Evolutionary conservation across 1,140 invertebrate genomes (phyloP).

Genomic region (Drosophila saltans): DNA sequence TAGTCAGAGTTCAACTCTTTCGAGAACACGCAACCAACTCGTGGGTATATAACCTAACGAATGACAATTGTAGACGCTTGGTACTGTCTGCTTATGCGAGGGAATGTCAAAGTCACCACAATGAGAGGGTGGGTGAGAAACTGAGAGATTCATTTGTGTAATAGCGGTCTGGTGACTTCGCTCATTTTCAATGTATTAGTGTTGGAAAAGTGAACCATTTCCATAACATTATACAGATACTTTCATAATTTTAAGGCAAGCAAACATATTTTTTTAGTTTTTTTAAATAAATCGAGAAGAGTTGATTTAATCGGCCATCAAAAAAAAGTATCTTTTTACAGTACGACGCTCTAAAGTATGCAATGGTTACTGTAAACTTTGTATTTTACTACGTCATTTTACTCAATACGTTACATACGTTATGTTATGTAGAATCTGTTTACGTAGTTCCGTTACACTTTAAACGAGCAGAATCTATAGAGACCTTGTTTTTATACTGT

Average conservation of each 20-base stretch:
- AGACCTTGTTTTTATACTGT: too few relatives aligned
- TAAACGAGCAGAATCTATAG: too few relatives aligned
- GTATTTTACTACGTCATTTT: not conserved
- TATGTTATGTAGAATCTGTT: too few relatives aligned
- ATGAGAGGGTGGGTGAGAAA: conserved; percentile 12
- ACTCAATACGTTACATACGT: too few relatives aligned
- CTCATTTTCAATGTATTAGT: conserved; percentile 7
- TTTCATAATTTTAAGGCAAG: not conserved
- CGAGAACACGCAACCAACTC: conserved; percentile 43
- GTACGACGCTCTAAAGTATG: not conserved
- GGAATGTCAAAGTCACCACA: conserved; percentile 18
- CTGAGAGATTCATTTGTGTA: conserved; percentile 10
- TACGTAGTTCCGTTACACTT: too few relatives aligned
- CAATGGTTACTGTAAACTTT: not conserved
- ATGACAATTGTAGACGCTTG: conserved; percentile 32
- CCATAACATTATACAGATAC: not conserved
- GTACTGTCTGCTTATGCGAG: conserved; percentile 12
- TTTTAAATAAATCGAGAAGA: too few relatives aligned
- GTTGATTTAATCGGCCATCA: too few relatives aligned
- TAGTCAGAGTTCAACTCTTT: conserved; percentile 31
- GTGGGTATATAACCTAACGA: conserved; percentile 32
- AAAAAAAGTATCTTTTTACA: not conserved
- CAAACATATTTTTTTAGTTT: too few relatives aligned
- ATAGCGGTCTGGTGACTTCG: conserved; percentile 6
- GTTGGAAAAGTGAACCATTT: not conserved